These are phyloP conservation scores for Myzus persicae DNA, from an alignment of 1,140 invertebrate species.

Conservation along the genomic window DNA sequence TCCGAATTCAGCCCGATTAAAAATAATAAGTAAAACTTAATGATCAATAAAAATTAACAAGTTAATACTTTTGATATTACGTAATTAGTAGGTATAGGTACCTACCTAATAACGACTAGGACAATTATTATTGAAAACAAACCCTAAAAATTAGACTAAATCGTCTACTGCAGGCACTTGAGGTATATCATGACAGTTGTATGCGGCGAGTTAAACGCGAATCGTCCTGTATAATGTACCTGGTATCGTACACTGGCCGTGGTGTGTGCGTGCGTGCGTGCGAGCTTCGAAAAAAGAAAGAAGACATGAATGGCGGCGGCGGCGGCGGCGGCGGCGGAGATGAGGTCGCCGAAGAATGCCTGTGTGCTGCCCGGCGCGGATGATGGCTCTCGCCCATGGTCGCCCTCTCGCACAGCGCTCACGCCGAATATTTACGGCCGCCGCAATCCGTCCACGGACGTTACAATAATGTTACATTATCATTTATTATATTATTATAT, in stretches of 20 bases:
- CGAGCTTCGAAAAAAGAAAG: background rate
- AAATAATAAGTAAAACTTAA: too few relatives aligned
- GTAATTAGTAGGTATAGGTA: too few relatives aligned
- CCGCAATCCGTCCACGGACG: background rate
- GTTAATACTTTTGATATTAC: too few relatives aligned
- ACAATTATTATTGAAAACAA: too few relatives aligned
- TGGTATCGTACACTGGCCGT: background rate
- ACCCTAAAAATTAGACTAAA: too few relatives aligned
- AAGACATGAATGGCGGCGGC: background rate
- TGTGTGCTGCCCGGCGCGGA: background rate
- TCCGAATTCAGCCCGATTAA: too few relatives aligned
- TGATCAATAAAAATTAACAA: too few relatives aligned
- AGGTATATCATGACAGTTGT: too few relatives aligned
- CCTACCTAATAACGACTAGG: too few relatives aligned
- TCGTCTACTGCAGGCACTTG: too few relatives aligned
- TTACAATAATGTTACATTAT: constrained; percentile 7
- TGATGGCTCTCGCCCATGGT: background rate
- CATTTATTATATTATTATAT: background rate
- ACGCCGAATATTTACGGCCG: constrained; percentile 8
- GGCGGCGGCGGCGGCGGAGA: background rate
- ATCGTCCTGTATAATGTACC: background rate
- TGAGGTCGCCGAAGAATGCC: background rate
- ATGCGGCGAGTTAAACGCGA: background rate
- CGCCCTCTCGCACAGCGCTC: background rate
- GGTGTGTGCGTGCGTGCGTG: too few relatives aligned